Conservation (phyloP, 2,888 invertebrate genomes). For the Netelia fuscicornis region DNA sequence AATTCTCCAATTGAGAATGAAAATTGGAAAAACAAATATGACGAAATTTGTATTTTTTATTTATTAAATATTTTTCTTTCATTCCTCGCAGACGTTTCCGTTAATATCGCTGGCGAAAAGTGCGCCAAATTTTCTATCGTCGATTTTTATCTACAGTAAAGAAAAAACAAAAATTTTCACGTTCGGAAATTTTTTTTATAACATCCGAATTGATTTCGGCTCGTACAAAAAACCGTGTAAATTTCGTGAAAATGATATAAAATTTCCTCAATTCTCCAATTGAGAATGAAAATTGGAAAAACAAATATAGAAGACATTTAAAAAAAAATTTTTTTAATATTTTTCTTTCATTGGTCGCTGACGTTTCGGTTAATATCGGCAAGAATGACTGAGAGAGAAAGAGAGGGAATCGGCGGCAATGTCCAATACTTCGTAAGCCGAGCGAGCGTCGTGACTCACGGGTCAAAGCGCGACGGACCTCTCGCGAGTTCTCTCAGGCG, state of each 20-base stretch:
- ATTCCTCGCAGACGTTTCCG: too few species aligned
- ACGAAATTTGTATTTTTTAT: neutral
- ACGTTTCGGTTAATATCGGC: constrained; percentile 28
- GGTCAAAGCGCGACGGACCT: constrained; percentile 71
- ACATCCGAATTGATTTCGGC: too few species aligned
- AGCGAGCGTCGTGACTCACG: constrained; percentile 69
- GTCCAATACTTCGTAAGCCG: constrained; percentile 65
- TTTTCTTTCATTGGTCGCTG: constrained; percentile 12
- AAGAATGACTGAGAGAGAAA: constrained; percentile 33
- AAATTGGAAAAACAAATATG: too few species aligned
- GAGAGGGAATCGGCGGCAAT: constrained; percentile 48
- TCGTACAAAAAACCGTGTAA: too few species aligned
- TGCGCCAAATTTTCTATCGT: constrained; percentile 2
- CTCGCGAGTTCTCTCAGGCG: constrained; percentile 59
- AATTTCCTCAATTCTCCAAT: neutral
- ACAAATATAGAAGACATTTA: too few species aligned
- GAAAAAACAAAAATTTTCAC: neutral
- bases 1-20: too few species aligned
- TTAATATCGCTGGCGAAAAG: neutral
- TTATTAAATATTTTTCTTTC: too few species aligned
- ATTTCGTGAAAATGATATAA: neutral
- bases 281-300: too few species aligned
- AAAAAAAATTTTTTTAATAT: neutral
- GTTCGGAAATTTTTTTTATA: too few species aligned
- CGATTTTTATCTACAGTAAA: constrained; percentile 4